phyloP scores from a whole-genome alignment of 2,797 vertebrate genomes.

The Linurgus olivaceus region DNA sequence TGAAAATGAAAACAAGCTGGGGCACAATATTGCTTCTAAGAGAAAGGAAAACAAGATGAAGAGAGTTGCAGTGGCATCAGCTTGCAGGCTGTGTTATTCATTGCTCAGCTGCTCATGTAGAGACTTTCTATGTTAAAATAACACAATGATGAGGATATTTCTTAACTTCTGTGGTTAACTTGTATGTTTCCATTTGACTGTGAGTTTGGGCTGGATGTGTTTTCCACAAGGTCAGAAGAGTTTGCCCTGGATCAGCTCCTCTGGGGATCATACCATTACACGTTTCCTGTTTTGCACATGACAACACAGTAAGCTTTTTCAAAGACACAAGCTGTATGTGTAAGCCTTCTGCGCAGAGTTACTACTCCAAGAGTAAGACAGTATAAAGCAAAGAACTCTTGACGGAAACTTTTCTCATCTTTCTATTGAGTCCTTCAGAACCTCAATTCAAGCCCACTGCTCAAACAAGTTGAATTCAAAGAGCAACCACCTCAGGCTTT shows the following conservation, averaged over 20 bases:
- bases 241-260: conserved; percentile 1
- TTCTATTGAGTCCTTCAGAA: neutral
- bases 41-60: neutral
- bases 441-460: neutral
- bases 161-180: conserved; percentile 1
- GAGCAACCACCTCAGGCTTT: neutral
- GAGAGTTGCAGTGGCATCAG: neutral
- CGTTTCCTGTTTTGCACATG: conserved; percentile 44
- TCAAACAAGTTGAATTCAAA: neutral
- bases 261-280: neutral
- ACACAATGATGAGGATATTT: neutral
- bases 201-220: neutral
- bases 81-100: neutral
- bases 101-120: neutral
- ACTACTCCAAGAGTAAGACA: neutral
- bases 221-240: conserved; percentile 1
- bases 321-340: neutral
- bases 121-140: neutral
- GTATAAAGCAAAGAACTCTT: neutral
- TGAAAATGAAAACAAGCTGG: neutral
- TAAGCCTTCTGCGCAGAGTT: neutral
- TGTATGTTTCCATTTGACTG: neutral
- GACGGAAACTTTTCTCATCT: neutral
- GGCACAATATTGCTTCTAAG: neutral
- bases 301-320: conserved; percentile 34